Conservation (phyloP, 2,113 vertebrate genomes). For the Psittacus erithacus region DNA sequence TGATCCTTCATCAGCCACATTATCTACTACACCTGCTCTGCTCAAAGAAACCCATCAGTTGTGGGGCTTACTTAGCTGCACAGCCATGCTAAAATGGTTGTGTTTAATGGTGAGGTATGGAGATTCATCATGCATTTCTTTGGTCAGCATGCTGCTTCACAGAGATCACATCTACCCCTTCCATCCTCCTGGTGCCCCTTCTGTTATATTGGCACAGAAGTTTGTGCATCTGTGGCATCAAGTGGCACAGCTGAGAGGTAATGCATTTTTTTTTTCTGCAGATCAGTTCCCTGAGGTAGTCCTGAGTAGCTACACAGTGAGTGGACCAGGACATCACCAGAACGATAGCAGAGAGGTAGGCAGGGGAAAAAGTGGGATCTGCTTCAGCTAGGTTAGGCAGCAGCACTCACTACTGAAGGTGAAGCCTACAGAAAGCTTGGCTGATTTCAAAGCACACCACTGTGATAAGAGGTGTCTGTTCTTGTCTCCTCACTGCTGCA, state of each 20-base stretch:
- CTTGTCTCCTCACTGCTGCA: background rate
- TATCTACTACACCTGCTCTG: background rate
- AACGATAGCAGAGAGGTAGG: background rate
- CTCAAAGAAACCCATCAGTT: background rate
- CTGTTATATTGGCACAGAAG: background rate
- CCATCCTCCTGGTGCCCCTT: background rate
- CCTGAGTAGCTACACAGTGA: background rate
- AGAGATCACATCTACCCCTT: background rate
- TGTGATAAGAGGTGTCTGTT: background rate
- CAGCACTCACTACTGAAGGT: background rate
- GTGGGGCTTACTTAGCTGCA: background rate
- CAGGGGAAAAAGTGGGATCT: background rate
- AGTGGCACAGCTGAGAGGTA: background rate
- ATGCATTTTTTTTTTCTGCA: background rate
- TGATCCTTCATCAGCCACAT: background rate
- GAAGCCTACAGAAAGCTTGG: background rate
- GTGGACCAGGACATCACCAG: background rate
- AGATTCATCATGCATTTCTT: background rate
- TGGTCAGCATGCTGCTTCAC: background rate
- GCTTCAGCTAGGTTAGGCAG: background rate
- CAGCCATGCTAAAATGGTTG: background rate
- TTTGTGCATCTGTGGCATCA: background rate
- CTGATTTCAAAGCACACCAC: background rate
- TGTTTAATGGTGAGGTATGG: background rate
- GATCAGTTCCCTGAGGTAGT: background rate